Conservation (phyloP, 2,888 invertebrate genomes). For the Onthophagus sagittarius region DNA sequence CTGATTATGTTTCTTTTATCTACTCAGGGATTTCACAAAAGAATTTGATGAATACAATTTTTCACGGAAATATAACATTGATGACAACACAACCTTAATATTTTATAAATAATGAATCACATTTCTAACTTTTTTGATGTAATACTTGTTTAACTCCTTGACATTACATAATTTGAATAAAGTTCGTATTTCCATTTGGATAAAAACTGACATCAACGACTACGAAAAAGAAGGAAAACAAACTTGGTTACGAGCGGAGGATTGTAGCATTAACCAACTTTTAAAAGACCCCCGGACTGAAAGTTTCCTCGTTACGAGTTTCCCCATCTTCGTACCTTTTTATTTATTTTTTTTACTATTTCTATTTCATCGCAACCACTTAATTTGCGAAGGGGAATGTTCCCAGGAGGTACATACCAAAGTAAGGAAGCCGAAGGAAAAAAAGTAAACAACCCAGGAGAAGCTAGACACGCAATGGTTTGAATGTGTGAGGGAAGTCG, state of each 20-base stretch:
- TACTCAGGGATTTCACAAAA: too few relatives aligned
- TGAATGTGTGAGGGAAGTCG: background rate
- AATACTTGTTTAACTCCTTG: too few relatives aligned
- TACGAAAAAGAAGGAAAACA: background rate
- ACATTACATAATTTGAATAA: too few relatives aligned
- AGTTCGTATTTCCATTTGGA: background rate
- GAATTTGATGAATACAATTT: too few relatives aligned
- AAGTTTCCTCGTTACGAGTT: background rate
- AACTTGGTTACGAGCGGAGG: background rate
- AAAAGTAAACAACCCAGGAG: background rate
- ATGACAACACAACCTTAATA: too few relatives aligned
- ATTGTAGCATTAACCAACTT: background rate
- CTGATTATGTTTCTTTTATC: too few relatives aligned
- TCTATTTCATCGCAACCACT: background rate
- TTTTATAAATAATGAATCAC: too few relatives aligned
- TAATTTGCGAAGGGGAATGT: background rate
- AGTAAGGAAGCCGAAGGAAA: background rate
- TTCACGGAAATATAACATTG: too few relatives aligned
- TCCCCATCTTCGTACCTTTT: background rate
- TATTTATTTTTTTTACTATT: background rate
- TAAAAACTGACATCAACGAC: background rate
- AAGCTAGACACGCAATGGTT: background rate
- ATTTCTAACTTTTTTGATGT: too few relatives aligned
- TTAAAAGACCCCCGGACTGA: background rate
- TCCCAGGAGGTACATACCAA: background rate